phyloP scores from a whole-genome alignment of 2,797 vertebrate species.

The Pangasius macronema region DNA sequence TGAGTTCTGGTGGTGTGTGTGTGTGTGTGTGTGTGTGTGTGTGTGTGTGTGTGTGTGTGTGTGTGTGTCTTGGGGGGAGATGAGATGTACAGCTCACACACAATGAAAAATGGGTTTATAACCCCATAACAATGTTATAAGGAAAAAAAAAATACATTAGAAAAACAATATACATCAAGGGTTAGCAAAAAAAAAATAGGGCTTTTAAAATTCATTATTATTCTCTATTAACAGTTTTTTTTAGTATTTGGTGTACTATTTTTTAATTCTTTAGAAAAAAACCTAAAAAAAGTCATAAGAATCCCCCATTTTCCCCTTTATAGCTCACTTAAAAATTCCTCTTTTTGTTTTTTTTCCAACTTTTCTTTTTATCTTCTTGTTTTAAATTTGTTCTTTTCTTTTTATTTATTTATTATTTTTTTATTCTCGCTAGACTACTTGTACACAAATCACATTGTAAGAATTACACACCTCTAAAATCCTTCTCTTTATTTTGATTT shows the following conservation, averaged over 20 bases:
- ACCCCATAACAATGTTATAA: background rate
- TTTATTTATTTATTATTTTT: background rate
- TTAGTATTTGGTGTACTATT: too few species aligned
- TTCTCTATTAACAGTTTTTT: too few species aligned
- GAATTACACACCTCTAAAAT: background rate
- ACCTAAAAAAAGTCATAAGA: too few species aligned
- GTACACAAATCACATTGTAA: background rate
- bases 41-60: background rate
- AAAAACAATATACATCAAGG: background rate
- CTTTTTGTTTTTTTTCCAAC: background rate
- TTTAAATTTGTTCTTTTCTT: background rate
- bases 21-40: too few species aligned
- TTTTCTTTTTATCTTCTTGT: too few species aligned
- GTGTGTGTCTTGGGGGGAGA: background rate
- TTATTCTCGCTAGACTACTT: background rate
- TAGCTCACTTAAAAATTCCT: background rate
- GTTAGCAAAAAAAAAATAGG: background rate
- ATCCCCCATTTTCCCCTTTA: too few species aligned
- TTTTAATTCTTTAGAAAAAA: too few species aligned
- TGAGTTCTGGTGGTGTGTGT: constrained; percentile 70
- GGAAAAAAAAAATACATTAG: background rate
- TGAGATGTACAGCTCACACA: background rate
- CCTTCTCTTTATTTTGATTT: background rate
- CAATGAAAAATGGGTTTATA: background rate
- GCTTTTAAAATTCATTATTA: background rate